Evolutionary conservation across 2,888 invertebrate species (phyloP), one percentile per base, ranked within the genome.

Genomic region (Cetonia aurata): DNA sequence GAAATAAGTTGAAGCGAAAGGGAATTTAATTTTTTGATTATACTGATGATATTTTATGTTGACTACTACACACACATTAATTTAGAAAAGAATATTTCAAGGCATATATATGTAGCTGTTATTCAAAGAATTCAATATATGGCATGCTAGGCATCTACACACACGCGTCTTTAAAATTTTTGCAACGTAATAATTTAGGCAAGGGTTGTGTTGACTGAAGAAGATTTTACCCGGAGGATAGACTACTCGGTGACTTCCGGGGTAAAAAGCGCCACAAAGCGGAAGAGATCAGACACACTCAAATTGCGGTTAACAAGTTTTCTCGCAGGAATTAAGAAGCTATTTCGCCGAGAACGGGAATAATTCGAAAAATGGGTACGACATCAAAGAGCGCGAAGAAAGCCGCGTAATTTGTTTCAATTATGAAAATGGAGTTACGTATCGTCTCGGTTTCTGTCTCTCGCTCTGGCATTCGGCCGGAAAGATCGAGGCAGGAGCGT

Each of bases 221-320:
- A 17, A 57, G 15, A 50, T 65, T 50, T 65, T 50, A 65, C 6
- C 15, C 12, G 31, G 25, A 46, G 46, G 31, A 46, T 46, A 37
- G 55, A 60, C 46, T 60, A 46, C 46, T 60, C 46, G 13, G 33
- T n/a, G 41, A 62, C 62, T n/a, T 52, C 60, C 53, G 17, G 15
- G 6, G 3, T 33, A 52, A 60, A 44, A 42, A 69, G 52, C 25
- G 15, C 68, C 67, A 75, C 78, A 80, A 79, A 80, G 80, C 71
- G 79, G 79, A 78, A 76, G 78, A 74, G 79, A 83, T 82, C 79
- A 81, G 84, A 81, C 82, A 81, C 82, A 81, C 82, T 82, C 78
- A 82, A 82, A 82, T 82, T 81, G 82, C 75, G 82, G 81, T 81
- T 83, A 83, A 83, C 82, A 79, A 82, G 81, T 83, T 83, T 83